Evolutionary conservation across 2,797 vertebrate species (phyloP).

Genomic region (Galago senegalensis): DNA sequence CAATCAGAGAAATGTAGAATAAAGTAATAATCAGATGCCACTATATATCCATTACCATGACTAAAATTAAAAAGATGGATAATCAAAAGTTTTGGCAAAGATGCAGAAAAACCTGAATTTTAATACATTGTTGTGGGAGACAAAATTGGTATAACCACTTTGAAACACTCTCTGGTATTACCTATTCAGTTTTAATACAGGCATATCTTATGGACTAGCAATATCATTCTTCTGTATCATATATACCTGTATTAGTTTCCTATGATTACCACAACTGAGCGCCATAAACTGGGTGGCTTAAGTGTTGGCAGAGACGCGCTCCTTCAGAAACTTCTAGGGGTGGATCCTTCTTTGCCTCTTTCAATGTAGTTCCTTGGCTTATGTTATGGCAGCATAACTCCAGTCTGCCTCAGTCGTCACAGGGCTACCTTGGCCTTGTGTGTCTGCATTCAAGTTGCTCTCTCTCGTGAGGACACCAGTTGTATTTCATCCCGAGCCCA

Average conservation of each 20-base stretch:
- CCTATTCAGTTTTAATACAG: background rate
- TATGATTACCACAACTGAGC: background rate
- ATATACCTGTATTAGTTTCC: background rate
- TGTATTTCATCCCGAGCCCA: background rate
- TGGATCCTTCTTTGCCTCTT: background rate
- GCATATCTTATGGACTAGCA: background rate
- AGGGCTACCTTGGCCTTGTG: background rate
- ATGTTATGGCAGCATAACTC: background rate
- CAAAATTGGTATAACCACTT: background rate
- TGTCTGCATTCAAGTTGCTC: background rate
- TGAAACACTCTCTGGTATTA: background rate
- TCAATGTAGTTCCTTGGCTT: background rate
- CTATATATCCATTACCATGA: background rate
- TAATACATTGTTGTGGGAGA: background rate
- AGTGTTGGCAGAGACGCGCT: background rate
- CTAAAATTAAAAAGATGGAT: background rate
- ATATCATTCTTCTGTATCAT: background rate
- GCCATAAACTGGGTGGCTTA: background rate
- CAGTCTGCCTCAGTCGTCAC: background rate
- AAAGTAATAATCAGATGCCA: background rate
- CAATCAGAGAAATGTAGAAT: background rate
- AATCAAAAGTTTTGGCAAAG: background rate
- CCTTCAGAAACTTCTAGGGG: background rate
- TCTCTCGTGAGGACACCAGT: background rate
- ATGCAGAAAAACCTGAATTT: background rate